Evolutionary conservation across 2,888 invertebrate genomes (phyloP).

Genomic region (Chrysomela aeneicollis): DNA sequence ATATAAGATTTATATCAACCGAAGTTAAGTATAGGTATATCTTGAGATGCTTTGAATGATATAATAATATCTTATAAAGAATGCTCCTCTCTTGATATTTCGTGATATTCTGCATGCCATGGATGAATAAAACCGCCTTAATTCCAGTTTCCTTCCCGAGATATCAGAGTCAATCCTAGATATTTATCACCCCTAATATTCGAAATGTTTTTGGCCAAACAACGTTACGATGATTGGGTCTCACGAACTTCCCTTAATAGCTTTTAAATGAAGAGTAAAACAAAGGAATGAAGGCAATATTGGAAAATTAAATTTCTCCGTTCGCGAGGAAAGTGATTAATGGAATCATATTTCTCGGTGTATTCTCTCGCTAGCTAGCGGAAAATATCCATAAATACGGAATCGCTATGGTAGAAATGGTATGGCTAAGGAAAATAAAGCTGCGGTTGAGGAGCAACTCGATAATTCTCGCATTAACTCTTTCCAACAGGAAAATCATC

Average conservation of each 20-base stretch:
- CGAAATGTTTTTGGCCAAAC: conserved; percentile 7
- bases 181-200: conserved; percentile 24
- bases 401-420: background rate
- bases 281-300: conserved; percentile 31
- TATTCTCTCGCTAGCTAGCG: background rate
- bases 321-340: conserved; percentile 31
- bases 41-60: too few relatives aligned
- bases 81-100: background rate
- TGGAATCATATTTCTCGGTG: conserved; percentile 16
- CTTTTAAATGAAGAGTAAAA: conserved; percentile 27
- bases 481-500: too few relatives aligned
- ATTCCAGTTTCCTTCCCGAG: conserved; percentile 24
- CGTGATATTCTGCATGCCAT: background rate
- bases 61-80: background rate
- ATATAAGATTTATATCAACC: too few relatives aligned
- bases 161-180: conserved; percentile 26
- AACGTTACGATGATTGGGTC: conserved; percentile 1
- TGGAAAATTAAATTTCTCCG: conserved; percentile 32
- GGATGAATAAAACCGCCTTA: background rate
- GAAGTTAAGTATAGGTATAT: too few relatives aligned
- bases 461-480: background rate
- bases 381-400: background rate
- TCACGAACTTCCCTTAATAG: conserved; percentile 22
- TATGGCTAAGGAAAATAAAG: background rate
- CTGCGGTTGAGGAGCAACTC: background rate